Conservation (phyloP, 2,888 invertebrate species). For the Volucella zonaria region DNA sequence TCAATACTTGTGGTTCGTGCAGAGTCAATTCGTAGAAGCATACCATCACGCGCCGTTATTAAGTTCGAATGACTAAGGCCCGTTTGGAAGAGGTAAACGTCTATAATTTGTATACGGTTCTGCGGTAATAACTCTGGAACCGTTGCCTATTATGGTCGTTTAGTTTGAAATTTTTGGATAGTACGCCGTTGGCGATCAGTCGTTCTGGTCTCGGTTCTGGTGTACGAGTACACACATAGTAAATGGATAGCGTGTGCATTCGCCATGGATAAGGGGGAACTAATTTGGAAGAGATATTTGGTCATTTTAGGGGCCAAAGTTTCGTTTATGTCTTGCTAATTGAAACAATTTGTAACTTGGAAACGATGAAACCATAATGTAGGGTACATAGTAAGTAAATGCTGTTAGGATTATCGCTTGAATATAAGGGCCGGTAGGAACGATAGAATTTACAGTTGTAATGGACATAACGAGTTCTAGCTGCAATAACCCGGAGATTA, state of each 20-base stretch:
- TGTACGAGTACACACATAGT: no score
- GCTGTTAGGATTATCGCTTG: no score
- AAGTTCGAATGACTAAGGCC: constrained; percentile 20
- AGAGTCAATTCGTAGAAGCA: constrained; percentile 1
- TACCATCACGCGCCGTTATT: constrained; percentile 64
- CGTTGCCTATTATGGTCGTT: constrained; percentile 39
- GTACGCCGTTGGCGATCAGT: constrained; percentile 9
- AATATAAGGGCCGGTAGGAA: no score
- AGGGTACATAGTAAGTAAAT: no score
- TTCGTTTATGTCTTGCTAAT: no score
- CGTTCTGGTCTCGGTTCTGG: neutral
- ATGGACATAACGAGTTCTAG: no score
- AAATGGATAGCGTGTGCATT: constrained; percentile 17
- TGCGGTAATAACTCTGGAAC: constrained; percentile 23
- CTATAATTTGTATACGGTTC: constrained; percentile 62
- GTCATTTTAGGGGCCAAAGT: no score
- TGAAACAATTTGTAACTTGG: no score
- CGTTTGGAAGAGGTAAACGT: constrained; percentile 30
- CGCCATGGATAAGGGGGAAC: neutral
- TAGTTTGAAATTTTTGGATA: constrained; percentile 37
- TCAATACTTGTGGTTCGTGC: constrained; percentile 45
- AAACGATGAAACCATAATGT: no score
- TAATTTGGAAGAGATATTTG: constrained; percentile 4
- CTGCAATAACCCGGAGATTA: no score
- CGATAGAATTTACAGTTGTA: no score